These are phyloP conservation scores for Megaptera novaeangliae DNA, from an alignment of 2,113 vertebrate genomes.

Conservation along the genomic window DNA sequence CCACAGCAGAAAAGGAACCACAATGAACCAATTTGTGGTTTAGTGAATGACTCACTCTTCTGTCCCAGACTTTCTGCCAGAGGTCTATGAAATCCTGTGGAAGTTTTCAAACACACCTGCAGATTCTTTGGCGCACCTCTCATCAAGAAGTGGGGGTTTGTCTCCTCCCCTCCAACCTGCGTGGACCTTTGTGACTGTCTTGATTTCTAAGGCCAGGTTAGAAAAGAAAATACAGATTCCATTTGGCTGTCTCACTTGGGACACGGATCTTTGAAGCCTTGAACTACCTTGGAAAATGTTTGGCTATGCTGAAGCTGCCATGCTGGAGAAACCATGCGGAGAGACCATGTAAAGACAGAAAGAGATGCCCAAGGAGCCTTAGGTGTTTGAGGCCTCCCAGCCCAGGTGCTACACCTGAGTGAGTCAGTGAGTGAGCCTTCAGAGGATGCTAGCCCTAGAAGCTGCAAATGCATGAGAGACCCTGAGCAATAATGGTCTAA, in stretches of 20 bases:
- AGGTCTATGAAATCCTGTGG: not conserved
- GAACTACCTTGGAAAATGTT: not conserved
- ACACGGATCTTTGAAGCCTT: not conserved
- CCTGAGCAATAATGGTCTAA: not conserved
- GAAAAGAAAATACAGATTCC: not conserved
- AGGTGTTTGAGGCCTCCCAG: not conserved
- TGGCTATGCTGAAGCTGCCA: not conserved
- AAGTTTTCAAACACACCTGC: conserved; percentile 1
- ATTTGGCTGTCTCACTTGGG: not conserved
- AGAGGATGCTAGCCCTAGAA: not conserved
- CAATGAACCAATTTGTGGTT: conserved; percentile 30
- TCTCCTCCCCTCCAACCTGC: not conserved
- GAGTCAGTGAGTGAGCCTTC: not conserved
- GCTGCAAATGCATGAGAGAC: not conserved
- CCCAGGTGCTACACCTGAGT: not conserved
- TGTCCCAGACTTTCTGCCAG: conserved; percentile 34
- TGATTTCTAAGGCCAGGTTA: not conserved
- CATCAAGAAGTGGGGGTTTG: not conserved
- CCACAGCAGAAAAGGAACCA: not conserved
- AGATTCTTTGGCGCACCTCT: not conserved
- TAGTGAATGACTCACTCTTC: conserved; percentile 32
- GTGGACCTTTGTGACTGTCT: not conserved
- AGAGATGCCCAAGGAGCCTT: not conserved
- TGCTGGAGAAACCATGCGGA: not conserved
- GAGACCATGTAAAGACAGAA: not conserved